Evolutionary conservation across 1,140 invertebrate genomes (phyloP).

Genomic region (Zeugodacus cucurbitae): DNA sequence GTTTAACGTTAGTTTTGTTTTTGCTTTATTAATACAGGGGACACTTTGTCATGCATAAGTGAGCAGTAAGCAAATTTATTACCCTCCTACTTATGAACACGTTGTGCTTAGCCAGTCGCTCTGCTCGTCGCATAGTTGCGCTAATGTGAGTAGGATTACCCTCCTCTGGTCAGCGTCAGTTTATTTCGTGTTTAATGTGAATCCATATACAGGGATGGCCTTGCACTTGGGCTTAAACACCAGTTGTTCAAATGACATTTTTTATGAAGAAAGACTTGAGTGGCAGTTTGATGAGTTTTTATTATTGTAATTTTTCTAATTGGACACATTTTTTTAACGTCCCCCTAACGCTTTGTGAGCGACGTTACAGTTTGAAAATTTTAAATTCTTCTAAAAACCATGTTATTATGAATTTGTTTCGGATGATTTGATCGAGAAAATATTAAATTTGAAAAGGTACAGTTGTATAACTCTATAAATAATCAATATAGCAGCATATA

Average conservation of each 20-base stretch:
- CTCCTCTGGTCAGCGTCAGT: not conserved
- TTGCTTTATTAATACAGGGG: constrained; percentile 50
- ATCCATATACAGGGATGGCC: not conserved
- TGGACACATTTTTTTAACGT: not conserved
- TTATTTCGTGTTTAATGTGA: not conserved
- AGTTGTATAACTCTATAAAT: not conserved
- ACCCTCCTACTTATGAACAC: not conserved
- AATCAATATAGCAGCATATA: not conserved
- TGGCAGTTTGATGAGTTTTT: constrained; percentile 23
- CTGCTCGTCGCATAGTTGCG: not conserved
- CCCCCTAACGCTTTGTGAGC: not conserved
- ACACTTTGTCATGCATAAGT: constrained; percentile 62
- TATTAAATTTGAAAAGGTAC: not conserved
- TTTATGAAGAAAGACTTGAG: not conserved
- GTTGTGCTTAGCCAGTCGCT: not conserved
- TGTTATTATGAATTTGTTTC: not conserved
- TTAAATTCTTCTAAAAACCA: not conserved
- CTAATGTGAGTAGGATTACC: constrained; percentile 5
- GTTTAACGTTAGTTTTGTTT: not conserved
- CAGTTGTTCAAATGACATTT: constrained; percentile 32
- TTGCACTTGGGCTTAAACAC: not conserved
- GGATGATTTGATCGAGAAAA: not conserved
- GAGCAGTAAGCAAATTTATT: constrained; percentile 42
- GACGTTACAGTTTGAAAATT: not conserved
- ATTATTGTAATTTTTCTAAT: not conserved